Conservation (phyloP, 2,888 invertebrate genomes). For the Lissocephala sabroskyi region DNA sequence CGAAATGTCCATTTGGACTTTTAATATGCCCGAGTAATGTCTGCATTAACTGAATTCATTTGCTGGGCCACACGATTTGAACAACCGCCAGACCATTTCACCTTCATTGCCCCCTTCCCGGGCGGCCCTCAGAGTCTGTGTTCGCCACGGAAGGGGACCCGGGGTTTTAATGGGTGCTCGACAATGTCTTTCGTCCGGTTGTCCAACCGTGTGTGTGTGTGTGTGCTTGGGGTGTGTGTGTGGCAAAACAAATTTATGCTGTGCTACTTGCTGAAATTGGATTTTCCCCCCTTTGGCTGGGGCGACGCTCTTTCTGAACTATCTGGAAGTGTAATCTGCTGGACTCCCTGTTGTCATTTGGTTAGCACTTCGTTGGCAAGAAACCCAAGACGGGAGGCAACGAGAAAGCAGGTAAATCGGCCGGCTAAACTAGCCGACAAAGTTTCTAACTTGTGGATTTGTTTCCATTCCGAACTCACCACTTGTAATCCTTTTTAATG, state of each 20-base stretch:
- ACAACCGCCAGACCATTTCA: constrained; percentile 2
- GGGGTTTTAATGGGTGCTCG: constrained; percentile 1
- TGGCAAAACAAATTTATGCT: constrained; percentile 61
- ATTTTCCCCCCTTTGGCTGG: constrained; percentile 38
- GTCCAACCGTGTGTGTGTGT: constrained; percentile 8
- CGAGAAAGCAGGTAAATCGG: background rate
- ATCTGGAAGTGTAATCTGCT: background rate
- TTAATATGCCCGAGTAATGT: constrained; percentile 68
- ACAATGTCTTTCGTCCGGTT: constrained; percentile 1
- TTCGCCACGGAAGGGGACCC: background rate
- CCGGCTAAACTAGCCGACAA: constrained; percentile 10
- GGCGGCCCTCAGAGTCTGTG: too few relatives aligned
- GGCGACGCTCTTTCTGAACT: background rate
- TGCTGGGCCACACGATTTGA: constrained; percentile 35
- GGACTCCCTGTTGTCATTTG: constrained; percentile 7
- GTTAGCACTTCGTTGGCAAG: constrained; percentile 44
- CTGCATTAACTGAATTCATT: constrained; percentile 69
- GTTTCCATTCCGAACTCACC: constrained; percentile 50
- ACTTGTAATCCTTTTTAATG: constrained; percentile 62
- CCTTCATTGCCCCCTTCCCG: constrained; percentile 20
- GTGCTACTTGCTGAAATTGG: constrained; percentile 63
- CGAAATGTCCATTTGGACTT: constrained; percentile 65
- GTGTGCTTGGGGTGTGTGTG: constrained; percentile 35
- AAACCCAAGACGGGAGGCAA: too few relatives aligned
- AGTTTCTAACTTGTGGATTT: constrained; percentile 25